Base-by-base conservation (phyloP, 2,888 invertebrate genomes). In the Anticlea derivata region DNA sequence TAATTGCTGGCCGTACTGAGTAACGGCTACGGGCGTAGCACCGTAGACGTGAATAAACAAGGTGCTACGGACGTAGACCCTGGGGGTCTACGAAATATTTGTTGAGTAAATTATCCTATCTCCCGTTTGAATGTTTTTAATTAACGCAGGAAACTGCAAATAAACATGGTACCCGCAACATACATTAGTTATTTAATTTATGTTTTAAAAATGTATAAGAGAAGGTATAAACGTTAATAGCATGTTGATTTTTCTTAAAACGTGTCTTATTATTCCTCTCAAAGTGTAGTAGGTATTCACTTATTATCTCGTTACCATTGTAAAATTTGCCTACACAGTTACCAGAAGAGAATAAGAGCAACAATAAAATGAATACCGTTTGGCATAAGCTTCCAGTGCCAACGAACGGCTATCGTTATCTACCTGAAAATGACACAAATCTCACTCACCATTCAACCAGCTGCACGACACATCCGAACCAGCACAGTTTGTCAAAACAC, bases 361-460 rank as follows among this genome's bases (percentile, higher is more conserved):
- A 55, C 52, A 60, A 50, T 58, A 58, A 55, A 58, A 60, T 60
- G 49, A 50, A 55, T 34, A 54, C 47, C 50, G 50, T 38, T 23
- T 11, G 48, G 46, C 38, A 46, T 27, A 26, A 50, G 40, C 26
- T 44, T 48, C 39, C 29, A 48, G 34, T 44, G 38, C 44, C 41
- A 52, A 30, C 30, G 20, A 27, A 40, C 44, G 27, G 20, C 27
- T 55, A 51, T 54, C 65, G 59, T 68, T 70, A 76, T 74, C 69
- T 73, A 82, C 80, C 80, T 84, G 78, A 77, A 82, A 83, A 75
- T 68, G 66, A 63, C 67, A 70, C 65, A 69, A 67, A 71, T 75
- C 58, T 69, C 70, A 83, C 86, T 84, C 68, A 85, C 85, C 86
- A 68, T 70, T 60, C 58, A 56, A 63, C 64, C 70, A 55, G 61